Evolutionary conservation across 2,888 invertebrate species (phyloP).

Genomic region (Lymantria monacha): DNA sequence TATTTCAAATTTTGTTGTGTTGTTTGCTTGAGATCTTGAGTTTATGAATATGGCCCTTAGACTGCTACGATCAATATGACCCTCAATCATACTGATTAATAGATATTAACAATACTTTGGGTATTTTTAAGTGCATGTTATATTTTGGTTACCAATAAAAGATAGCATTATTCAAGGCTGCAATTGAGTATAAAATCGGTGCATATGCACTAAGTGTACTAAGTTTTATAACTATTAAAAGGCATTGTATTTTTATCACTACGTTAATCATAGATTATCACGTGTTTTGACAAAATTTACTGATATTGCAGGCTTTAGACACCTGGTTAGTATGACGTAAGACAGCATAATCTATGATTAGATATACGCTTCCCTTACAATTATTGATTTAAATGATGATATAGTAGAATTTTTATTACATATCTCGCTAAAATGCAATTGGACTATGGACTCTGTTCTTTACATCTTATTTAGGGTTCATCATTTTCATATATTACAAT

Average conservation of each 20-base stretch:
- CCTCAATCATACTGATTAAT: too few relatives aligned
- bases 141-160: too few relatives aligned
- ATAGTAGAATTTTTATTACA: background rate
- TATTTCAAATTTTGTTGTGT: too few relatives aligned
- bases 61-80: too few relatives aligned
- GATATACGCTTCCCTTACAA: background rate
- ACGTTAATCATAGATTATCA: constrained; percentile 1
- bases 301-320: constrained; percentile 2
- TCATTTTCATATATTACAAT: too few relatives aligned
- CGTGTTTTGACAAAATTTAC: constrained; percentile 5
- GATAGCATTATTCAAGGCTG: background rate
- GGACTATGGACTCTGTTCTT: background rate
- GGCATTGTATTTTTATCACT: constrained; percentile 3
- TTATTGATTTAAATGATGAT: background rate
- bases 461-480: background rate
- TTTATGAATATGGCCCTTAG: too few relatives aligned
- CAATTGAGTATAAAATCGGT: background rate
- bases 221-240: background rate
- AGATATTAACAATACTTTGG: too few relatives aligned
- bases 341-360: background rate
- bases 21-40: too few relatives aligned
- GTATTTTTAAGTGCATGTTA: too few relatives aligned
- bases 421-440: background rate
- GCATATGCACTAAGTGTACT: background rate
- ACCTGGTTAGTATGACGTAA: constrained; percentile 1